Evolutionary conservation across 2,888 invertebrate species (phyloP).

Genomic region (Melolontha melolontha): DNA sequence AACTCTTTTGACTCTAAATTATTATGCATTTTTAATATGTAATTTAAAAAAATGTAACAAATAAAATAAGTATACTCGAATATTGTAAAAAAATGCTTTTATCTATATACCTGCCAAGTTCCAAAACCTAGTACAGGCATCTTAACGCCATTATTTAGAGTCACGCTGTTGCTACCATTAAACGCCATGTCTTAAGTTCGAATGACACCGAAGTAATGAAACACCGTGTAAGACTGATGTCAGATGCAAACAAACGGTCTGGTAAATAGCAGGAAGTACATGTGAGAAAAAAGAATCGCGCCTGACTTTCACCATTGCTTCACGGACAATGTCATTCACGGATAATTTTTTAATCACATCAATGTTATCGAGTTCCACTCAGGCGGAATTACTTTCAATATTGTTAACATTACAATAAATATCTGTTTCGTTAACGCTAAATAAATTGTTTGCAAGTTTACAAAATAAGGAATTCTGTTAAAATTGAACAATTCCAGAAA

Average conservation of each 20-base stretch:
- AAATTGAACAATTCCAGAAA: too few relatives aligned
- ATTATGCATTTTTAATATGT: too few relatives aligned
- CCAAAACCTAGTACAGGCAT: slow-evolving; percentile 83
- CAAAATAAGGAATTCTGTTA: too few relatives aligned
- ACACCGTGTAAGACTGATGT: slow-evolving; percentile 11
- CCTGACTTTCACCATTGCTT: slow-evolving; percentile 26
- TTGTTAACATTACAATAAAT: too few relatives aligned
- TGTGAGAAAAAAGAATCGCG: slow-evolving; percentile 1
- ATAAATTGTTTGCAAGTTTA: too few relatives aligned
- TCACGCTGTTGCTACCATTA: not conserved
- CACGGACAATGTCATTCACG: not conserved
- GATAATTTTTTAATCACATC: too few relatives aligned
- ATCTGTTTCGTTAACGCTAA: too few relatives aligned
- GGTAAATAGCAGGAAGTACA: slow-evolving; percentile 16
- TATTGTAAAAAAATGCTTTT: too few relatives aligned
- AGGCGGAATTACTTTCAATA: not conserved
- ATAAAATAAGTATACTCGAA: too few relatives aligned
- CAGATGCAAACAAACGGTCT: not conserved
- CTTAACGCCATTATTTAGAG: slow-evolving; percentile 66
- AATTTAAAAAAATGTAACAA: too few relatives aligned
- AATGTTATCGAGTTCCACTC: not conserved
- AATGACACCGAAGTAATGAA: not conserved
- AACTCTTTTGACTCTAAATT: too few relatives aligned
- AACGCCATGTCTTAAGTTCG: slow-evolving; percentile 10
- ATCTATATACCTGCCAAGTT: slow-evolving; percentile 87